These are phyloP conservation scores for Anabacerthia variegaticeps DNA, from an alignment of 2,797 vertebrate genomes.

Conservation along the genomic window DNA sequence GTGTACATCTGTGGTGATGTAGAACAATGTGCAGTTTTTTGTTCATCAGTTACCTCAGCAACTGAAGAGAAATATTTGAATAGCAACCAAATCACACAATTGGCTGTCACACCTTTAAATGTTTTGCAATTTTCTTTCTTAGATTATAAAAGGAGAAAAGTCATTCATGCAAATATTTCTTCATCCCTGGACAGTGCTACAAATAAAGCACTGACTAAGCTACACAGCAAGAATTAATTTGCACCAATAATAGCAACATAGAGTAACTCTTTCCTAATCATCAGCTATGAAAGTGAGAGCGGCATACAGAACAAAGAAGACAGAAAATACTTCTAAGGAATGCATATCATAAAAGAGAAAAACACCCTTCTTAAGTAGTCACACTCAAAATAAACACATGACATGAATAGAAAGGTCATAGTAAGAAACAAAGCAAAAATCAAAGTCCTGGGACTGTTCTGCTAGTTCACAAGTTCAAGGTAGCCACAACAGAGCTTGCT, in stretches of 20 bases:
- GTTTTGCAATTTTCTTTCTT: neutral
- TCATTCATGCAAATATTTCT: neutral
- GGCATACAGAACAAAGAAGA: neutral
- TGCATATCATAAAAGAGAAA: neutral
- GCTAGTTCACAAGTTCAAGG: neutral
- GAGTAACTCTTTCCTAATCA: neutral
- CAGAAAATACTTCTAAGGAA: neutral
- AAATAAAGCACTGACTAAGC: neutral
- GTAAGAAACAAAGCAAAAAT: neutral
- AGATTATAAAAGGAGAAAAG: neutral
- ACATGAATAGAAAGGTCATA: neutral
- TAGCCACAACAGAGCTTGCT: neutral
- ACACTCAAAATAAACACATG: neutral
- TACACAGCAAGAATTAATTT: neutral
- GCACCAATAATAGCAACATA: neutral
- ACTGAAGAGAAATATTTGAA: neutral
- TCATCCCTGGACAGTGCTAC: neutral
- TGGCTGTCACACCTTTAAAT: neutral
- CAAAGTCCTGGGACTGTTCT: neutral
- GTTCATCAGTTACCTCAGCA: neutral
- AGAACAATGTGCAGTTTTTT: neutral
- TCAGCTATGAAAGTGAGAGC: neutral
- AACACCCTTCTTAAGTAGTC: neutral
- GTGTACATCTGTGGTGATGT: accelerated
- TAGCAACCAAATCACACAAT: neutral